phyloP scores from a whole-genome alignment of 2,888 invertebrate species.

The Ceratothoa steindachneri region DNA sequence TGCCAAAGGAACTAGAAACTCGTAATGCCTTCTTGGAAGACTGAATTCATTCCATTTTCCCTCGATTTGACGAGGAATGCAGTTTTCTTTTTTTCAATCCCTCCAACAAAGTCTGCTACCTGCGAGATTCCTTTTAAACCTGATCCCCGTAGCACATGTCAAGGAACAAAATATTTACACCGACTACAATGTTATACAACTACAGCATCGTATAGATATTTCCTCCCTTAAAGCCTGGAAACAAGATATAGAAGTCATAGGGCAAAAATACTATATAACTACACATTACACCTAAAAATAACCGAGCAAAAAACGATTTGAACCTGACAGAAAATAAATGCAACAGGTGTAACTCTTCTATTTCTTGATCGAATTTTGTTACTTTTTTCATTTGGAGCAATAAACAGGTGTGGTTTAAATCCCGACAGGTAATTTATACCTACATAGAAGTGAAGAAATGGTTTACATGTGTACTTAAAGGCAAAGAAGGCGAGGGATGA shows the following conservation, averaged over 20 bases:
- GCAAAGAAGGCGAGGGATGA: too few relatives aligned
- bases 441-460: too few relatives aligned
- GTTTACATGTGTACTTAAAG: too few relatives aligned
- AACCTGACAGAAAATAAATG: background rate
- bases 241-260: too few relatives aligned
- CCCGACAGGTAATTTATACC: too few relatives aligned
- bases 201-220: background rate
- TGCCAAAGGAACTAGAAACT: conserved; percentile 5
- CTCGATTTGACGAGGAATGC: conserved; percentile 10
- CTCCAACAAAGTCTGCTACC: background rate
- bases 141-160: background rate
- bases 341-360: background rate
- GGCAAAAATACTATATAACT: too few relatives aligned
- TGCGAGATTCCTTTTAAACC: background rate
- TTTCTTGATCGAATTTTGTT: background rate
- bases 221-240: too few relatives aligned
- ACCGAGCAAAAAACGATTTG: background rate
- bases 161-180: background rate
- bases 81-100: background rate
- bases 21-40: conserved; percentile 12
- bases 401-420: background rate
- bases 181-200: background rate
- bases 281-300: background rate
- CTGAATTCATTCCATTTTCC: conserved; percentile 7
- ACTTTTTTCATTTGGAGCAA: background rate